These are phyloP conservation scores for Ostrea edulis DNA, from an alignment of 1,140 invertebrate genomes.

Conservation along the genomic window DNA sequence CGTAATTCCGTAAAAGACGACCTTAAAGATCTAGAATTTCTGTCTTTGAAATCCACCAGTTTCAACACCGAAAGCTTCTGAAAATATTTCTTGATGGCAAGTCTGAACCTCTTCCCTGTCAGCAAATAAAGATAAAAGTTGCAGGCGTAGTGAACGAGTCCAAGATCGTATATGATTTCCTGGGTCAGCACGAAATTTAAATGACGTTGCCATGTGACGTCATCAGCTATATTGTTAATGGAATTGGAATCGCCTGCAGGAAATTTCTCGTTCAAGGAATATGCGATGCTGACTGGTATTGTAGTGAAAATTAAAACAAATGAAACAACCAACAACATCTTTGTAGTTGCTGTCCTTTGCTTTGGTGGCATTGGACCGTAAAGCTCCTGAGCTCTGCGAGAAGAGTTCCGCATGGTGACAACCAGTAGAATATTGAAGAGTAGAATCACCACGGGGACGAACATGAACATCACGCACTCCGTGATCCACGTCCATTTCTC, in stretches of 20 bases:
- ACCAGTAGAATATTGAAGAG: constrained; percentile 71
- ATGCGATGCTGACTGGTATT: constrained; percentile 67
- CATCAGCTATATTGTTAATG: constrained; percentile 35
- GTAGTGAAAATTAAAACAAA: constrained; percentile 71
- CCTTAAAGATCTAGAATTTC: not conserved
- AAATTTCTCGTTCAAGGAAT: constrained; percentile 62
- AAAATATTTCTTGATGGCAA: constrained; percentile 50
- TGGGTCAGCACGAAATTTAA: constrained; percentile 61
- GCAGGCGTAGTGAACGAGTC: constrained; percentile 68
- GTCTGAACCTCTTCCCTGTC: constrained; percentile 65
- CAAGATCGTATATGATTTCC: constrained; percentile 65
- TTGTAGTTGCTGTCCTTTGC: constrained; percentile 63
- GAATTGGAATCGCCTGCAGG: constrained; percentile 3
- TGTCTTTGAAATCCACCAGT: constrained; percentile 36
- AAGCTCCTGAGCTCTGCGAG: constrained; percentile 42
- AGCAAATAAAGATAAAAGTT: constrained; percentile 71
- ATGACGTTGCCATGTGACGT: constrained; percentile 61
- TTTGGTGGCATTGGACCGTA: constrained; percentile 52
- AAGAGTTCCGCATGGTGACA: constrained; percentile 63
- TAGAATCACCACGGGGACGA: constrained; percentile 67
- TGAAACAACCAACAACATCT: constrained; percentile 70
- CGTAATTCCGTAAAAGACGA: constrained; percentile 36
- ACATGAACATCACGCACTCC: constrained; percentile 69
- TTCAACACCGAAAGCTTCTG: constrained; percentile 17
- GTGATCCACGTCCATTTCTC: constrained; percentile 59